Conservation (phyloP, 2,888 invertebrate species). For the Athrips mouffetella region DNA sequence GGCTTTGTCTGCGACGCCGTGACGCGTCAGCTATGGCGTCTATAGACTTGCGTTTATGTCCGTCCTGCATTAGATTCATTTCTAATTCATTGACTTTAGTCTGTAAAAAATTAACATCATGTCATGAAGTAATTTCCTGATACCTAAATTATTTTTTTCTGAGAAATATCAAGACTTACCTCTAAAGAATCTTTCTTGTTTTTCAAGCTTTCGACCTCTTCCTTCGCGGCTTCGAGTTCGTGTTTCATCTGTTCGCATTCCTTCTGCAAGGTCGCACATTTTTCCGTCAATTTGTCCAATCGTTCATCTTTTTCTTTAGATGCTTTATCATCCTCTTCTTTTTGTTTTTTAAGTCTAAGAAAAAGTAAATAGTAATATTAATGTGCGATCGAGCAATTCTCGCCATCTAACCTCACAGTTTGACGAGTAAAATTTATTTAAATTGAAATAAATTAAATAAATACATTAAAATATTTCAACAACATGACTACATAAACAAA, state of each 20-base stretch:
- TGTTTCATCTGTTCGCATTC: constrained; percentile 37
- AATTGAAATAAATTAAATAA: background rate
- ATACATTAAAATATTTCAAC: background rate
- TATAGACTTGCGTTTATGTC: constrained; percentile 32
- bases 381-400: no score
- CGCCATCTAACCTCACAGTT: no score
- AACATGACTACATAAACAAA: background rate
- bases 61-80: constrained; percentile 21
- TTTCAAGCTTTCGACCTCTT: constrained; percentile 49
- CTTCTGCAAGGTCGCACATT: constrained; percentile 41
- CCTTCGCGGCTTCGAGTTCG: constrained; percentile 28
- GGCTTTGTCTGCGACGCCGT: constrained; percentile 53
- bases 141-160: no score
- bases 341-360: constrained; percentile 55
- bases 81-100: constrained; percentile 43
- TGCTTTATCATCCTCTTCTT: constrained; percentile 46
- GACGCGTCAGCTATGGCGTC: constrained; percentile 38
- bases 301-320: constrained; percentile 48
- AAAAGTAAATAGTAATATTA: background rate
- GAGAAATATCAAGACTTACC: no score
- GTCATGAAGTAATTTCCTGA: background rate
- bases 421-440: no score
- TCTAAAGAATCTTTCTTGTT: constrained; percentile 43
- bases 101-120: constrained; percentile 28
- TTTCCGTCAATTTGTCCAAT: constrained; percentile 49